Conservation (phyloP, 37 sponge, comb jelly and placozoan genomes). For the Spongilla lacustris region DNA sequence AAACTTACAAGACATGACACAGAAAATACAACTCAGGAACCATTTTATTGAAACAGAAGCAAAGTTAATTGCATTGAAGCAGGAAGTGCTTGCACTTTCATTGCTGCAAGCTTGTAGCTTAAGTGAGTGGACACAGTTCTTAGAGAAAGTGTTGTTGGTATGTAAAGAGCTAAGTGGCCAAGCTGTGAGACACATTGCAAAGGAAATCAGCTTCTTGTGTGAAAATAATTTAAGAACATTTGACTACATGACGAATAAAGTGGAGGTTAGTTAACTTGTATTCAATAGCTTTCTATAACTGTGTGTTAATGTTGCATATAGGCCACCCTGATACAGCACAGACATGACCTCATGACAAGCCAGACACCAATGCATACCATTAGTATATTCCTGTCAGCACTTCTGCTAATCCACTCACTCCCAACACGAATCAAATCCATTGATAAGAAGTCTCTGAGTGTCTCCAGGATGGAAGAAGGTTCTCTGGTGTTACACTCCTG, state of each 20-base stretch:
- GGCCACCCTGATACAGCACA: not conserved
- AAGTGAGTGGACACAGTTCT: not conserved
- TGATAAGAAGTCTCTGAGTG: too few relatives aligned
- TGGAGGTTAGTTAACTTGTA: not conserved
- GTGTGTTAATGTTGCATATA: not conserved
- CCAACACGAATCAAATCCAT: too few relatives aligned
- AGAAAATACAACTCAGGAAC: not conserved
- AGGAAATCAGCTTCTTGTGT: not conserved
- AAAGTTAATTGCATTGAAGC: not conserved
- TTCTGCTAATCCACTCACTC: too few relatives aligned
- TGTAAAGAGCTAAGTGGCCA: not conserved
- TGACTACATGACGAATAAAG: not conserved
- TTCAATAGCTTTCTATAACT: not conserved
- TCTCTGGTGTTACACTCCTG: slow-evolving; percentile 2
- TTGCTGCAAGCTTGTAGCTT: not conserved
- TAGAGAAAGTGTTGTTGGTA: not conserved
- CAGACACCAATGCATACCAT: too few relatives aligned
- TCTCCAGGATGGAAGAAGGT: too few relatives aligned
- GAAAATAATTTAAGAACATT: not conserved
- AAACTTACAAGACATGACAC: not conserved
- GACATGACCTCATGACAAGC: too few relatives aligned
- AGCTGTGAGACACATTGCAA: not conserved
- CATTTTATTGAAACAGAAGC: not conserved
- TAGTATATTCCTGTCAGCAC: too few relatives aligned
- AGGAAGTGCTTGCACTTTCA: not conserved